Conservation (phyloP, 2,797 vertebrate species). For the Tokudaia tokunoshimensis region DNA sequence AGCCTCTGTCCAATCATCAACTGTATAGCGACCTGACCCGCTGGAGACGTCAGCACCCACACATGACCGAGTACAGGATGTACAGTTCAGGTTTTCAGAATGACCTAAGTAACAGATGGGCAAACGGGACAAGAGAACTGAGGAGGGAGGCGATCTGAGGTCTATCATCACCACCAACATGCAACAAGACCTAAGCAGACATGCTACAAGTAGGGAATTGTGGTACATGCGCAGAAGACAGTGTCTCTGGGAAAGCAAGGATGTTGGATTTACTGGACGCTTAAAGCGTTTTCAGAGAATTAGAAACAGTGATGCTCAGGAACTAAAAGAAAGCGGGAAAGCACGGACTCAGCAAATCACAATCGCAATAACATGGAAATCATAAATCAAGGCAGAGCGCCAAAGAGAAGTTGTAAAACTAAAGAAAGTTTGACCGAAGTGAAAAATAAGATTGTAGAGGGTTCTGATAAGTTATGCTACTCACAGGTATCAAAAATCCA, state of each 20-base stretch:
- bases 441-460: background rate
- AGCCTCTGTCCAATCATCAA: background rate
- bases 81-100: background rate
- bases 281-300: conserved; percentile 19
- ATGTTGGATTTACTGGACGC: background rate
- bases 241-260: background rate
- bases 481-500: background rate
- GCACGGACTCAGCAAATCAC: conserved; percentile 1
- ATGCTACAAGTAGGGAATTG: background rate
- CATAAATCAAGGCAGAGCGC: background rate
- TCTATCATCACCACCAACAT: background rate
- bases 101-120: background rate
- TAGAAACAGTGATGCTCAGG: background rate
- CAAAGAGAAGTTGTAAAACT: background rate
- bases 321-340: background rate
- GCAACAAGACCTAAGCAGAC: background rate
- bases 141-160: background rate
- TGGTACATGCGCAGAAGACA: background rate
- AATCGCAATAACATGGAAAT: conserved; percentile 22
- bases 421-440: background rate
- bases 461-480: background rate
- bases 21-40: background rate
- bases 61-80: background rate
- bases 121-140: background rate
- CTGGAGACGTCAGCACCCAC: background rate